phyloP scores from a whole-genome alignment of 1,140 invertebrate genomes.

The Metaphire vulgaris region DNA sequence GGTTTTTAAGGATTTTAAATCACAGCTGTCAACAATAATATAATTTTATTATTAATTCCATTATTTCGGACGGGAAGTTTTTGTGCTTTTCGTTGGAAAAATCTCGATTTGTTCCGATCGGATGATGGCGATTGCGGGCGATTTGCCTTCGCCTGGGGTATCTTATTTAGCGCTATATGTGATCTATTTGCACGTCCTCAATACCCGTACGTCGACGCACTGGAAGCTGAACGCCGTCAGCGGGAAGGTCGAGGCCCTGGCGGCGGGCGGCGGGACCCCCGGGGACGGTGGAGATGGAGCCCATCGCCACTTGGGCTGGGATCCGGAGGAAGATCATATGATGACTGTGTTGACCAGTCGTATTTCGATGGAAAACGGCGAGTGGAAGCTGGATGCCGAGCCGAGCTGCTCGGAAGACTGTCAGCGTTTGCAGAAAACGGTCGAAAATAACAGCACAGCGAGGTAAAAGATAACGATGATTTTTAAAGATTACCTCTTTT shows the following conservation, averaged over 20 bases:
- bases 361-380: neutral
- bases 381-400: neutral
- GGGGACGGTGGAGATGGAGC: no score
- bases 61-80: neutral
- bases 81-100: neutral
- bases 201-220: neutral
- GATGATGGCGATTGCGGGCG: neutral
- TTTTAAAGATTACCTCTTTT: no score
- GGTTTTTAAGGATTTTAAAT: neutral
- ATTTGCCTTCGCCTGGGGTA: neutral
- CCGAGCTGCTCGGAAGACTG: neutral
- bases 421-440: neutral
- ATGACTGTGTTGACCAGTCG: neutral
- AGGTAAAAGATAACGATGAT: no score
- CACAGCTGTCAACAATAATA: no score
- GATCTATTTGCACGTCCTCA: neutral
- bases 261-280: no score
- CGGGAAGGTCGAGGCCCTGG: neutral
- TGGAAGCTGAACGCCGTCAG: neutral
- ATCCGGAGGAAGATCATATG: neutral
- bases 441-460: neutral
- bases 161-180: neutral
- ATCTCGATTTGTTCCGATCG: no score
- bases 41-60: no score
- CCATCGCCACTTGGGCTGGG: no score